A percentile compares a stretch with the other conserved stretches of the same genome.
These are phyloP conservation scores for Sphaeridia pumilis DNA, from an alignment of 2,888 invertebrate species.

Conservation along the genomic window DNA sequence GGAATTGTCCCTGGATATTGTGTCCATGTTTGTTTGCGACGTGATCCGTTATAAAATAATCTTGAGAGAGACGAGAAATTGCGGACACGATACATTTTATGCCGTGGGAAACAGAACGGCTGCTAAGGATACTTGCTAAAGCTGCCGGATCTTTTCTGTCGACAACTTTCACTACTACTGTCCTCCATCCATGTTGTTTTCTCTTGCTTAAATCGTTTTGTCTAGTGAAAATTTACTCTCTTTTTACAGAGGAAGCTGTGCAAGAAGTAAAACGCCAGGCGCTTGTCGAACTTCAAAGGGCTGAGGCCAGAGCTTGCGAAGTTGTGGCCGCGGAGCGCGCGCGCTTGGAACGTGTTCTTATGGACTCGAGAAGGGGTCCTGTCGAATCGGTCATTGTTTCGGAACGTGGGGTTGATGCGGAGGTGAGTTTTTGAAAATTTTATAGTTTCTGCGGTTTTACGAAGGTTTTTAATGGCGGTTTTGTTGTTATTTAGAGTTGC, in stretches of 20 bases:
- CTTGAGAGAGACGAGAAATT: slow-evolving; percentile 28
- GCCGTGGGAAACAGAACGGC: slow-evolving; percentile 23
- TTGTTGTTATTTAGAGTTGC: no score
- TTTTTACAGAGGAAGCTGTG: slow-evolving; percentile 52
- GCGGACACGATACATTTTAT: slow-evolving; percentile 24
- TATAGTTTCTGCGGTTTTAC: no score
- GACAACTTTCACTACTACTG: no score
- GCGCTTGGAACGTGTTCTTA: slow-evolving; percentile 57
- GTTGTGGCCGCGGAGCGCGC: slow-evolving; percentile 61
- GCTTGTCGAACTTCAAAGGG: slow-evolving; percentile 80
- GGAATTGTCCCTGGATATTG: neutral
- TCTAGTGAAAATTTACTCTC: no score
- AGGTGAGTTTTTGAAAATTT: slow-evolving; percentile 15
- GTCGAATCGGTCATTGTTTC: slow-evolving; percentile 35
- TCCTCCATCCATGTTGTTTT: no score
- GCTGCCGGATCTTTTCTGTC: no score
- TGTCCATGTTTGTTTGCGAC: neutral
- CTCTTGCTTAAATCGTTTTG: no score
- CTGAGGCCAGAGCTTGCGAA: slow-evolving; percentile 67
- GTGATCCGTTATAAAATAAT: slow-evolving; percentile 26
- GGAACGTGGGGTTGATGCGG: no score
- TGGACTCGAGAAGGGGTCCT: slow-evolving; percentile 43
- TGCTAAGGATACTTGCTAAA: no score
- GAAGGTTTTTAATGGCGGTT: no score
- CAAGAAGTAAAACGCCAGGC: slow-evolving; percentile 80